Conservation (phyloP, 2,888 invertebrate species). For the Prenolepis imparis region DNA sequence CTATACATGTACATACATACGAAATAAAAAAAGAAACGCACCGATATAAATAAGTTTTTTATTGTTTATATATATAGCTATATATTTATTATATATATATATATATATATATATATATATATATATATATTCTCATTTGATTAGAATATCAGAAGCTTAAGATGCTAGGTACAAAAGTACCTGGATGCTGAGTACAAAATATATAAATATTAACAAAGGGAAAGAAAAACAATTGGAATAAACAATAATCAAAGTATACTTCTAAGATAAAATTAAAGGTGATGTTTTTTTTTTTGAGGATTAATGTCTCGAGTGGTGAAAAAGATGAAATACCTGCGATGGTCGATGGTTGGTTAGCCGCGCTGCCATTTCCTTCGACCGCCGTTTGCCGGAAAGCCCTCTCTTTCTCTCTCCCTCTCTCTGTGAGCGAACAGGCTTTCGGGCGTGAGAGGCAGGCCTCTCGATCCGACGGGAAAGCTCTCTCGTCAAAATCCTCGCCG, state of each 20-base stretch:
- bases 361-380: constrained; percentile 39
- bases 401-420: background rate
- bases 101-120: no score
- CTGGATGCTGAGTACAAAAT: background rate
- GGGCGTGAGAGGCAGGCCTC: constrained; percentile 49
- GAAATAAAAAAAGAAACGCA: background rate
- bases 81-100: no score
- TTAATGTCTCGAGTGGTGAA: constrained; percentile 18
- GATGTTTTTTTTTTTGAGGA: background rate
- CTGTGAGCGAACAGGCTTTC: background rate
- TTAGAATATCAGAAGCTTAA: constrained; percentile 14
- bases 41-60: background rate
- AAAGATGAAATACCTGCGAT: constrained; percentile 13
- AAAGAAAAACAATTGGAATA: background rate
- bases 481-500: constrained; percentile 51
- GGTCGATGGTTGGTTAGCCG: constrained; percentile 6
- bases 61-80: background rate
- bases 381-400: constrained; percentile 26
- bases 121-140: background rate
- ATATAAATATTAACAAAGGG: background rate
- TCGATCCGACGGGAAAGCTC: constrained; percentile 51
- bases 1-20: background rate
- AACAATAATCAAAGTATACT: background rate
- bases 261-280: background rate
- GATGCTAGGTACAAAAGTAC: background rate